Base-by-base conservation (phyloP, 2,888 invertebrate genomes). In the Tholera decimalis region DNA sequence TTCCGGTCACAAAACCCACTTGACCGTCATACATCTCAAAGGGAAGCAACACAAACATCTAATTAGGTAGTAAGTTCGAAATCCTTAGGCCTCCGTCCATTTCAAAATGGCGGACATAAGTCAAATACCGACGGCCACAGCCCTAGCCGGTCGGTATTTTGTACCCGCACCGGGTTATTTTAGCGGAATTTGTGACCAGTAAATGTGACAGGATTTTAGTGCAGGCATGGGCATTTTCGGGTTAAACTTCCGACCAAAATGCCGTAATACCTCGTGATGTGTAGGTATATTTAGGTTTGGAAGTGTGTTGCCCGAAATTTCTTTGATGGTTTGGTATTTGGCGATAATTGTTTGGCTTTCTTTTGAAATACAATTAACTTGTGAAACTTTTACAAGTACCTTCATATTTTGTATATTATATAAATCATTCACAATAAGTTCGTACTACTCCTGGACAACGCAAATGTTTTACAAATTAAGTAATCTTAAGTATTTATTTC, bases 141-240 rank as follows among this genome's bases (percentile, higher is more conserved):
- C 76, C 78, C 73, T 75, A 69, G 63, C 28, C 60, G 75, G 76
- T 9, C 66, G 82, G 80, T 72, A 83, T 82, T 80, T 80, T 69
- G 71, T 61, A 59, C 54, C 77, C 72, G 62, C 76, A 60, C 74
- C 65, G 77, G 80, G 73, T 78, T 83, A 87, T 86, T 88, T 84
- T 77, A 67, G 66, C 50, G 80, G 82, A 80, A 84, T 85, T 84
- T 82, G 73, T 57, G 68, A 77, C 74, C 80, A 68, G 82, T 72
- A 85, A 81, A 86, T 83, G 82, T 82, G 80, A 83, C 84, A 68
- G 83, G 80, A 81, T 83, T 85, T 85, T 77, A 82, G 80, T 77
- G 71, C 83, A 77, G 69, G 65, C 66, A 75, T 69, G 74, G 69
- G 64, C 73, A 76, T 83, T 81, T 79, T 75, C 66, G 57, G 70